Base-by-base conservation (phyloP, 2,888 invertebrate species). In the Nemoura dubitans region DNA sequence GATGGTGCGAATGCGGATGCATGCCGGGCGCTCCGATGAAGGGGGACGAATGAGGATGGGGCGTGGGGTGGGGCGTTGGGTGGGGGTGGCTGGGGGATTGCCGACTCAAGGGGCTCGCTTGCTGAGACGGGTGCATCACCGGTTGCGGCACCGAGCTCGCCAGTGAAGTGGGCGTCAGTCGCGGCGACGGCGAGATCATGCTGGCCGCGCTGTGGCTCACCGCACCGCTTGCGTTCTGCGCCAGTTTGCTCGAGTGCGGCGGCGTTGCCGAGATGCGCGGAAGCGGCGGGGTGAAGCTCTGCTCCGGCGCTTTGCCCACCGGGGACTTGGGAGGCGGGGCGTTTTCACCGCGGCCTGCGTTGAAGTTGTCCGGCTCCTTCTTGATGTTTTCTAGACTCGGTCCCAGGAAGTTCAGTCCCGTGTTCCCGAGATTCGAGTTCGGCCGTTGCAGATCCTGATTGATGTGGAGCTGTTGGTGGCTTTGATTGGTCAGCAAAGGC, bases 1-100 rank as follows among this genome's bases (percentile, higher is more conserved):
- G 94, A 90, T 96, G 96, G 90, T 95, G 96, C 26, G 96, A 95
- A 90, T 95, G 96, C 26, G 96, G 95, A 89, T 96, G 96, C 89
- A 95, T 95, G 36, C 88, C 91, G 95, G 93, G 88, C 27, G 90
- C 91, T 83, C 90, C 91, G 96, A 94, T 25, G 95, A 94, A 91
- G 94, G 94, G 84, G 94, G 94, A 89, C 10, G 90, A 89, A 88
- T 90, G 90, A n/a, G 90, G 90, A 85, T 88, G 88, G 14, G 90
- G 90, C 0, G 90, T 89, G 16, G 90, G 90, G 80, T 89, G 88
- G 16, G 90, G 90, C 6, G 90, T 89, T n/a, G 90, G 89, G 87
- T 90, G 90, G 25, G 88, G 88, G 83, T 88, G 88, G 7, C 89
- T 89, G 5, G 90, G 90, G 25, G 90, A 90, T 2, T 89, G 89